Evolutionary conservation across 1,140 invertebrate genomes (phyloP).

Genomic region (Dryas iulia): DNA sequence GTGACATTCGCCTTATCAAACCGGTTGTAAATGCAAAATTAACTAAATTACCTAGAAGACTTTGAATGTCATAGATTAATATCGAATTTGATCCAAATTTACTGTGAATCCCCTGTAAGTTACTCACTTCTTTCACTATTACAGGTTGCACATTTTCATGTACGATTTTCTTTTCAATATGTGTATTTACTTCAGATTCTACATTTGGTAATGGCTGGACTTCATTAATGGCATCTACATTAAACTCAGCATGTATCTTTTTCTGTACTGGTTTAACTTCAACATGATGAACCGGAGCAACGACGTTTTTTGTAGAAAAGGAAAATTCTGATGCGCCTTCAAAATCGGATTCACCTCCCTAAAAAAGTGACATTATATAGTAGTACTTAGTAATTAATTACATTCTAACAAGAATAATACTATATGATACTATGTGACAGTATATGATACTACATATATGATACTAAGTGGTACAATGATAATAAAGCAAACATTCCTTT

Average conservation of each 20-base stretch:
- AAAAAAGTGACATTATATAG: conserved; percentile 21
- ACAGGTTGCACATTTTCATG: conserved; percentile 41
- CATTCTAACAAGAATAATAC: too few species aligned
- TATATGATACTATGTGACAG: not conserved
- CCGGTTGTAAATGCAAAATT: conserved; percentile 34
- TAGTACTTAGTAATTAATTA: too few species aligned
- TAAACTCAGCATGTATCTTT: conserved; percentile 49
- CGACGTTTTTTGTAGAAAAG: conserved; percentile 41
- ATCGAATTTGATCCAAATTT: not conserved
- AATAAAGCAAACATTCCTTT: not conserved
- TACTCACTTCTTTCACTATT: conserved; percentile 70
- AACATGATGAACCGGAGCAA: conserved; percentile 34
- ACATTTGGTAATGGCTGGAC: conserved; percentile 39
- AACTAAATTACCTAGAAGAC: conserved; percentile 38
- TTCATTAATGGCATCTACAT: conserved; percentile 53
- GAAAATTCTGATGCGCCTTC: conserved; percentile 48
- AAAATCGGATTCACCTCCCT: conserved; percentile 52
- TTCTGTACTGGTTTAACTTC: conserved; percentile 42
- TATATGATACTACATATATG: not conserved
- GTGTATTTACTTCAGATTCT: conserved; percentile 29
- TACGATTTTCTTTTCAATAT: conserved; percentile 35
- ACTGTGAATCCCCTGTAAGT: not conserved
- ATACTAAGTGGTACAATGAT: not conserved
- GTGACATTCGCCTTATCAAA: conserved; percentile 29
- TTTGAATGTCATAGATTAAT: conserved; percentile 31